A percentile compares a stretch with the other conserved stretches of the same genome.
phyloP scores from a whole-genome alignment of 1,140 invertebrate genomes.

The Eufriesea mexicana region DNA sequence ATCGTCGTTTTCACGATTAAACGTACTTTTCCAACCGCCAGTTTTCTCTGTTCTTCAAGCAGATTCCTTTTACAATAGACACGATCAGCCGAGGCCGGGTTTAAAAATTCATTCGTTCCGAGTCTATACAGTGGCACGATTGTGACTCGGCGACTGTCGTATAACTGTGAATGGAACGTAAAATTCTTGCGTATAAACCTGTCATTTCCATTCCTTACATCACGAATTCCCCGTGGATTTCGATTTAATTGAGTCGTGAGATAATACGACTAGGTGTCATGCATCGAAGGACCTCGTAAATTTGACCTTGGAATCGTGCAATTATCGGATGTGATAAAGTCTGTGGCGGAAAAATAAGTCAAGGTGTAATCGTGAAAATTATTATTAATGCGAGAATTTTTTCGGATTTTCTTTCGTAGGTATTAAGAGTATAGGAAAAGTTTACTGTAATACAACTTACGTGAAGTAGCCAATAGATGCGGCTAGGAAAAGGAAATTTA shows the following conservation, averaged over 20 bases:
- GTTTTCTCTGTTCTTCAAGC: background rate
- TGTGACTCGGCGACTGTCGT: background rate
- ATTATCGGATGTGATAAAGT: background rate
- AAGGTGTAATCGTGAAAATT: background rate
- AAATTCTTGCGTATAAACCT: background rate
- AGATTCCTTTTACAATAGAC: background rate
- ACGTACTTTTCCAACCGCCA: background rate
- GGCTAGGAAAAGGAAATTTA: too few relatives aligned
- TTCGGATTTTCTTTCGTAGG: too few relatives aligned
- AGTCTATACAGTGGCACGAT: background rate
- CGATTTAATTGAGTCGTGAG: background rate
- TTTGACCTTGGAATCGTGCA: background rate
- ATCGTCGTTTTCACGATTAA: background rate
- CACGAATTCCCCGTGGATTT: background rate
- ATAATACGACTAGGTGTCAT: background rate
- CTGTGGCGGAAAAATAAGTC: too few relatives aligned
- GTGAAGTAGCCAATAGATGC: too few relatives aligned
- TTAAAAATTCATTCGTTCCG: slow-evolving; percentile 29
- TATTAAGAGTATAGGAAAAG: too few relatives aligned
- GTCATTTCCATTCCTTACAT: background rate
- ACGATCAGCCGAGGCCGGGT: background rate
- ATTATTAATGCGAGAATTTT: too few relatives aligned
- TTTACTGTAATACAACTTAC: too few relatives aligned
- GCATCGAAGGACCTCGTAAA: background rate
- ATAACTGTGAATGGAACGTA: background rate